Base-by-base conservation (phyloP, 2,113 vertebrate genomes). In the Phylloscopus trochilus region DNA sequence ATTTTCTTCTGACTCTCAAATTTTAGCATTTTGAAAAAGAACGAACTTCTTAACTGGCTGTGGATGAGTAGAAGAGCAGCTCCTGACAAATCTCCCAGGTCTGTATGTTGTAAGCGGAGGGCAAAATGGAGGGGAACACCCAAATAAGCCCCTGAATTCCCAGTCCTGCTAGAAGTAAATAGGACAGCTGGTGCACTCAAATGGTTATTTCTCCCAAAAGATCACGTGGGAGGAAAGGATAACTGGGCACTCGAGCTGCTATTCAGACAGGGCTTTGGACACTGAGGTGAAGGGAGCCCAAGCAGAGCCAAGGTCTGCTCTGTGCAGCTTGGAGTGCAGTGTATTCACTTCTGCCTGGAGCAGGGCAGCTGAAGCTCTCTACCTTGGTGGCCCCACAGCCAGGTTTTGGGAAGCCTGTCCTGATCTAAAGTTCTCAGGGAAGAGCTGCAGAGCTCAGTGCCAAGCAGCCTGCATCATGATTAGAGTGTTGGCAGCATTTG, bases 141-240 rank as follows among this genome's bases (percentile, higher is more conserved):
- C 8, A 21, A 67, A 31, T 37, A 23, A 81, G 8, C 9, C 31
- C 46, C 26, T n/a, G 80, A 46, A 67, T 64, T 89, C 24, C 21
- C 35, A 22, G 47, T 68, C 16, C 63, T 92, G 43, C 62, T 78
- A 33, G 35, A 60, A 75, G 21, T 49, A 39, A 63, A 44, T 60
- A 82, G 53, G 62, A 22, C 39, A 67, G 35, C 41, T 73, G 53
- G 16, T 60, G 51, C 80, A 11, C 21, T 47, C 22, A 39, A 46
- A 49, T 79, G 66, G 30, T 41, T 75, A 0, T 44, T 83, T 70
- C 44, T 15, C 46, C 22, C 9, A 14, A 30, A 60, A 85, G 31
- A 12, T 66, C 21, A 19, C 0, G 0, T 9, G 23, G 41, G 30
- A 76, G 11, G 17, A 46, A 41, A n/a, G 41, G 49, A 17, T 64